These are phyloP conservation scores for Pempheris klunzingeri DNA, from an alignment of 2,797 vertebrate species.

Conservation along the genomic window DNA sequence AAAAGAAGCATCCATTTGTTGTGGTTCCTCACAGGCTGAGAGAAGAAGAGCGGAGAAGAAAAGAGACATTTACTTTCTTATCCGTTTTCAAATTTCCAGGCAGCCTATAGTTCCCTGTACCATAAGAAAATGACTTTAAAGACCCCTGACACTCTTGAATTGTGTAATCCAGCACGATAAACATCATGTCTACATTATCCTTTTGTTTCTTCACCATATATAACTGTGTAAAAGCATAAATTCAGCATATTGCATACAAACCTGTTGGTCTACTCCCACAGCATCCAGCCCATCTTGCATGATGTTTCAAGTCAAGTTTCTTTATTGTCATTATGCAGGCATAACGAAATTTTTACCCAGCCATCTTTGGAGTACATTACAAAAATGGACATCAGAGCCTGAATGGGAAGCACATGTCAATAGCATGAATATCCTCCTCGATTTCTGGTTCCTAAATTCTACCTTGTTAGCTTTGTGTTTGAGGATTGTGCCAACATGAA, in stretches of 20 bases:
- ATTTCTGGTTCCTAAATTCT: background rate
- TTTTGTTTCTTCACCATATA: background rate
- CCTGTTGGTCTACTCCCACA: conserved; percentile 91
- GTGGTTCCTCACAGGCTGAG: conserved; percentile 91
- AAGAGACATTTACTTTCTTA: background rate
- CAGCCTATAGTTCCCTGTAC: no score
- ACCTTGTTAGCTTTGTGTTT: no score
- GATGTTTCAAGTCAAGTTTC: no score
- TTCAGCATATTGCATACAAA: conserved; percentile 38
- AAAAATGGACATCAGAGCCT: conserved; percentile 94
- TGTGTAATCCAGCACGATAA: background rate
- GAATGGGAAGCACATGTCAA: conserved; percentile 5
- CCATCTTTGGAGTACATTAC: conserved; percentile 93
- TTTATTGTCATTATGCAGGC: no score
- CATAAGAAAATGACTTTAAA: background rate
- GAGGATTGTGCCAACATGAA: background rate
- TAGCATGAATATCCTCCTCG: background rate
- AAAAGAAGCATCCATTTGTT: conserved; percentile 94
- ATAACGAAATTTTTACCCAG: no score
- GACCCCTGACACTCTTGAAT: background rate
- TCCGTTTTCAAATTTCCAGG: no score
- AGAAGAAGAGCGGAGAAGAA: background rate
- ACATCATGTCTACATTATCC: background rate
- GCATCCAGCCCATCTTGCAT: conserved; percentile 94
- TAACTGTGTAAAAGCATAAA: background rate